Evolutionary conservation across 2,888 invertebrate genomes (phyloP), one percentile per base, ranked within the genome.

Genomic region (Eupeodes luniger): DNA sequence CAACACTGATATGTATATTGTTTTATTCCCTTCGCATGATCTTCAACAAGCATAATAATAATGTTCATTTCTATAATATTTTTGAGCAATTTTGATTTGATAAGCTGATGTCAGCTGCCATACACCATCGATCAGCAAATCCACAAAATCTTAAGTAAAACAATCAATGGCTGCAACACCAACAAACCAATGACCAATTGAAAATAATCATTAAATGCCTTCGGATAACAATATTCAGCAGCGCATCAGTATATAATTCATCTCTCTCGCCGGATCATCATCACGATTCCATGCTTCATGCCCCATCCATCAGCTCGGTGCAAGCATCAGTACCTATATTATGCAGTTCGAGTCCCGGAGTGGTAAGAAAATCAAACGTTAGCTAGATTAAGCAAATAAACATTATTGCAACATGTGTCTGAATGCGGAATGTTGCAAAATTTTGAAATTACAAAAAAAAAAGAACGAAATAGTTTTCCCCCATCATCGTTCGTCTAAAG

Each of bases 121-220:
- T 81, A 77, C 85, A 85, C 74, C 88, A 88, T 88, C 88, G 81
- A 88, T 88, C 88, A 85, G 75, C 49, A 69, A 49, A 88, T 88
- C 88, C 85, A 88, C 85, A 85, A 78, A 88, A 85, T 81, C 81
- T 88, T 85, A 88, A 88, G 88, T 85, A 85, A 89, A 90, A 90
- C 89, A 90, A 90, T 89, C 89, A 90, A 89, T 89, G 86, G 84
- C 84, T 86, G 82, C 77, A 86, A 89, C 82, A 81, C 81, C 89
- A 90, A 90, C 87, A 90, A 90, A 90, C 89, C 85, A 85, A 90
- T 90, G 90, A 89, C 90, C 90, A 90, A 89, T 90, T 90, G 81
- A 90, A 90, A 90, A 90, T 90, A 90, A 90, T 90, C 90, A 87
- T 84, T 78, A 78, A 88, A 85, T 67, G 87, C 78, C 81, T 85